Percentiles rank a stretch among this genome's conserved stretches.
Conservation (phyloP, 2,797 vertebrate species). For the Macropus fuliginosus region DNA sequence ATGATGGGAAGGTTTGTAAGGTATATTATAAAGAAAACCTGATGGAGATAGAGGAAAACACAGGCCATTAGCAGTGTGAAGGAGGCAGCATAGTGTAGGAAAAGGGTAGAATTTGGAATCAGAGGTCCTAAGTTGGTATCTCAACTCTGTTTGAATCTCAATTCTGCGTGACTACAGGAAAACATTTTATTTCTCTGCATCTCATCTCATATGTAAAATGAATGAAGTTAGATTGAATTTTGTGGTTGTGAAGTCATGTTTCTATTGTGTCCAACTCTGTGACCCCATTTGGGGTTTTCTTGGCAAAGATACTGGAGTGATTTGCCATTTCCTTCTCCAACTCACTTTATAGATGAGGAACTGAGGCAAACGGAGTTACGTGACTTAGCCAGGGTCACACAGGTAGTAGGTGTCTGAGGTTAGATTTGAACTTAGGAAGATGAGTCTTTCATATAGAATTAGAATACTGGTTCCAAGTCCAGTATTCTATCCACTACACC, state of each 20-base stretch:
- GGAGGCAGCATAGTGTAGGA: not conserved
- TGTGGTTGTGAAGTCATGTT: not conserved
- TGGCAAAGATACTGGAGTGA: not conserved
- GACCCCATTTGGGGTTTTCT: not conserved
- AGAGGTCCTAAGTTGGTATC: not conserved
- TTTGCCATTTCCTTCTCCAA: not conserved
- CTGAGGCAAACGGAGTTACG: not conserved
- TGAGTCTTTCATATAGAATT: not conserved
- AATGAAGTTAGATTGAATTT: not conserved
- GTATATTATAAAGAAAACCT: not conserved
- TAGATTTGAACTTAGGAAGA: not conserved
- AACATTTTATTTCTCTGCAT: not conserved
- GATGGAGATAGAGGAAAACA: not conserved
- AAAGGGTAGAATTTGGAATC: not conserved
- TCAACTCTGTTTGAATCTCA: not conserved
- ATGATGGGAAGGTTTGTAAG: not conserved
- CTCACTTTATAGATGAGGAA: not conserved
- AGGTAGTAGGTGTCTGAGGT: not conserved
- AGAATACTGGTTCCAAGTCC: not conserved
- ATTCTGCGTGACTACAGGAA: not conserved
- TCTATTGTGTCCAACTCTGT: not conserved
- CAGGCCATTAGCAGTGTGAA: not conserved
- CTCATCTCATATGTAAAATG: not conserved
- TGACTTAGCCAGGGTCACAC: not conserved
- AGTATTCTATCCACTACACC: too few relatives aligned